Percentiles rank a stretch among this genome's conserved stretches.
Evolutionary conservation across 2,113 vertebrate genomes (phyloP).

Genomic region (Alouatta palliata): DNA sequence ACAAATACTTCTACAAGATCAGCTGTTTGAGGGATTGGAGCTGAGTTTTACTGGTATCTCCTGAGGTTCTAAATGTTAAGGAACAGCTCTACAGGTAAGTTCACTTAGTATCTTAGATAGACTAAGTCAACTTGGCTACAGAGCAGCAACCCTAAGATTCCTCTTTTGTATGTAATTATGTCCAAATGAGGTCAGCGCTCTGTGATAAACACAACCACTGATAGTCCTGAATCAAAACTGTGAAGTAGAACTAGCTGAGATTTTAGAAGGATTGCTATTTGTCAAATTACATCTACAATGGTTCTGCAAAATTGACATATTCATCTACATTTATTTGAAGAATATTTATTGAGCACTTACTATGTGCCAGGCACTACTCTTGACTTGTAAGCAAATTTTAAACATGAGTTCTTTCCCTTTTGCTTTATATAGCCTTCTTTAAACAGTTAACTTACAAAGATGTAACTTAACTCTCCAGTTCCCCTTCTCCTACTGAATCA

Average conservation of each 20-base stretch:
- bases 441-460: constrained; percentile 15
- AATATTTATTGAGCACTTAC: constrained; percentile 1
- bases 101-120: background rate
- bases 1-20: background rate
- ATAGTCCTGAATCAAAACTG: background rate
- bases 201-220: background rate
- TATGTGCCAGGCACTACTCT: background rate
- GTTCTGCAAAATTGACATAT: background rate
- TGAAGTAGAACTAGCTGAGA: background rate
- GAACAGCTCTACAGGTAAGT: background rate
- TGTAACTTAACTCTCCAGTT: background rate
- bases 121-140: no score
- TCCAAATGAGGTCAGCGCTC: background rate
- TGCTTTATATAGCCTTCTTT: background rate
- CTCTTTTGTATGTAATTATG: background rate
- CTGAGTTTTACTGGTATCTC: background rate
- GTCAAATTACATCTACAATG: background rate
- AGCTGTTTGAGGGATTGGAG: background rate
- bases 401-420: background rate
- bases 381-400: constrained; percentile 40
- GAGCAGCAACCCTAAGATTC: background rate
- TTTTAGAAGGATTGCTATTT: background rate
- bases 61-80: constrained; percentile 7
- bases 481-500: background rate
- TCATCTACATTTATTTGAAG: background rate